Base-by-base conservation (phyloP, 1,140 invertebrate species). In the Cyphomyrmex costatus region DNA sequence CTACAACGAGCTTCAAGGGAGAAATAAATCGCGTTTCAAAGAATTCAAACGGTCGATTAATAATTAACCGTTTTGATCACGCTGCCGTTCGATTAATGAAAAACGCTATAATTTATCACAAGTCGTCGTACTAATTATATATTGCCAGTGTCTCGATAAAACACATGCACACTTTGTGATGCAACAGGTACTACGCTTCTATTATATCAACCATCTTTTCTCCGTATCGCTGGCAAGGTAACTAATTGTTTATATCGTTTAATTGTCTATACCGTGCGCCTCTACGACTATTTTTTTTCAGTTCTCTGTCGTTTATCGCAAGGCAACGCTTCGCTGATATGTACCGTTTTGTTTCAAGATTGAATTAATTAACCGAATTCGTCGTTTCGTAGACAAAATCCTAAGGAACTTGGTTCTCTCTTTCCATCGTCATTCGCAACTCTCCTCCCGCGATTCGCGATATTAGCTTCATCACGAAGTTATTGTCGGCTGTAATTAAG, bases 111-210 rank as follows among this genome's bases (percentile, higher is more conserved):
- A 42, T 90, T 77, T 89, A 86, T 89, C 83, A 65, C 73, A 79
- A 63, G 58, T 85, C 83, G 70, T 87, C 79, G 53, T 86, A 85
- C 27, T 74, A 58, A 53, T 77, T 78, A 89, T n/a, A n/a, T n/a
- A n/a, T 89, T 74, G 78, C 66, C 71, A 66, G 73, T 74, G 61
- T 84, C 56, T 79, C 83, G 49, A 71, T 58, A 82, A 88, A 86
- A 87, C 82, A 85, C 86, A 65, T 77, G 80, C 60, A 83, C 65
- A 65, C 73, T 85, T 84, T 60, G 53, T 56, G 85, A 90, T 82
- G 90, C 90, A 90, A 92, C 91, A 92, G 91, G 91, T 92, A 92
- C 91, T 91, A 90, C 76, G 51, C 58, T 58, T 33, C 65, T 46
- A 42, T 42, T 42, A 61, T 46, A 61, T 46, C 61, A 14, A 66